phyloP scores from a whole-genome alignment of 2,888 invertebrate genomes.

The Dione juno region DNA sequence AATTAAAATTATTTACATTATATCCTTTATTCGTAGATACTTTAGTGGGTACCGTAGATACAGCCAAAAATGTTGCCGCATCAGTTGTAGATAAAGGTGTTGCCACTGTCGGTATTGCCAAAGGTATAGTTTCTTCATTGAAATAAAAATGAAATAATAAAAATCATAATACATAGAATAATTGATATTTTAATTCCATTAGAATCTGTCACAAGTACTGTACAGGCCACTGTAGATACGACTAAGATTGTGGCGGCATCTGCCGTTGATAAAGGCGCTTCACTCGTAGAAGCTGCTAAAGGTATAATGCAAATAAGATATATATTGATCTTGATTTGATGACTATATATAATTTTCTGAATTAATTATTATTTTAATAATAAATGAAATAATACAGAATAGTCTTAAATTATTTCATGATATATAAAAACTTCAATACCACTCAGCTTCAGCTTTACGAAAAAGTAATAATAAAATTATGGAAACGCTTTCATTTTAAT shows the following conservation, averaged over 20 bases:
- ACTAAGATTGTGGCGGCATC: conserved; percentile 51
- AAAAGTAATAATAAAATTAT: too few relatives aligned
- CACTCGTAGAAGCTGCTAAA: conserved; percentile 53
- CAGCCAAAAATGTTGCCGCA: conserved; percentile 54
- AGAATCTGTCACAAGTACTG: conserved; percentile 44
- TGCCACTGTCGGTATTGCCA: conserved; percentile 50
- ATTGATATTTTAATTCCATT: conserved; percentile 18
- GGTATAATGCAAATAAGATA: conserved; percentile 40
- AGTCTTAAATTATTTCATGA: too few relatives aligned
- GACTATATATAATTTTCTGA: background rate
- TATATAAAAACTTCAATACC: too few relatives aligned
- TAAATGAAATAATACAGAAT: too few relatives aligned
- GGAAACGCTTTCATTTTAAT: too few relatives aligned
- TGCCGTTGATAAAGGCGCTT: conserved; percentile 58
- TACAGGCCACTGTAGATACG: conserved; percentile 54
- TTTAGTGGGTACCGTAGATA: conserved; percentile 52
- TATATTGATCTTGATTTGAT: background rate
- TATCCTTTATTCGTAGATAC: conserved; percentile 50
- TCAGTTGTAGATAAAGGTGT: conserved; percentile 53
- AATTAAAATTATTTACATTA: background rate
- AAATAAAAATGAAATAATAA: background rate
- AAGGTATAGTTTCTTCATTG: conserved; percentile 39
- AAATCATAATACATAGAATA: background rate
- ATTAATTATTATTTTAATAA: background rate
- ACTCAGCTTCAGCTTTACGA: too few relatives aligned